Base-by-base conservation (phyloP, 2,797 vertebrate genomes). In the Anas capensis region DNA sequence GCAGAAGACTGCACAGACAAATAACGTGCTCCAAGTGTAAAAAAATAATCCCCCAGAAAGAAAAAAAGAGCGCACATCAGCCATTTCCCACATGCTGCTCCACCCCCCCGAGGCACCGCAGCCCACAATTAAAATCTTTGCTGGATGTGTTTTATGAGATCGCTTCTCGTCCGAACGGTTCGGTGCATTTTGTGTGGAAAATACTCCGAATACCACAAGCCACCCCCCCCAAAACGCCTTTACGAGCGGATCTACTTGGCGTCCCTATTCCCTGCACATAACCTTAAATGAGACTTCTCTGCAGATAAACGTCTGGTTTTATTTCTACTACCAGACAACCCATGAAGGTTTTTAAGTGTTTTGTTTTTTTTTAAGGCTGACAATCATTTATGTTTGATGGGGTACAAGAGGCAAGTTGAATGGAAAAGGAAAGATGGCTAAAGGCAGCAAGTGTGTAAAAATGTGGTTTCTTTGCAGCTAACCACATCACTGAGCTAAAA, bases 381-480 rank as follows among this genome's bases (percentile, higher is more conserved):
- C 57, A 64, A 54, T 78, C 10, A 87, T 85, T 92, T 86, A 53
- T 57, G 34, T 40, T 68, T 79, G 79, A 80, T 70, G 48, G 40
- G 38, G 31, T 76, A 49, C 24, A 56, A 85, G 61, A 69, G 62
- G 62, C 77, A 91, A 34, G 46, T 38, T 89, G 78, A 83, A 81
- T 51, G 57, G 79, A 85, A 93, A 91, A 87, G 33, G 29, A 60
- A 88, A 85, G 51, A 68, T 24, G 24, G 20, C 82, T 92, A n/a
- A 94, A 91, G 89, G 82, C 64, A 81, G 8, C 13, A 57, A 77
- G 33, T n/a, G 60, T 62, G 23, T 51, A 85, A 86, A 96, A 95
- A 64, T 16, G 73, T 29, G 44, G 75, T 36, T 82, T 84, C 83
- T 86, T 84, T 77, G 87, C 2, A 19, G 81, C 23, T 49, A 17